These are phyloP conservation scores for Fragariocoptes setiger DNA, from an alignment of 1,140 invertebrate species.

Conservation along the genomic window DNA sequence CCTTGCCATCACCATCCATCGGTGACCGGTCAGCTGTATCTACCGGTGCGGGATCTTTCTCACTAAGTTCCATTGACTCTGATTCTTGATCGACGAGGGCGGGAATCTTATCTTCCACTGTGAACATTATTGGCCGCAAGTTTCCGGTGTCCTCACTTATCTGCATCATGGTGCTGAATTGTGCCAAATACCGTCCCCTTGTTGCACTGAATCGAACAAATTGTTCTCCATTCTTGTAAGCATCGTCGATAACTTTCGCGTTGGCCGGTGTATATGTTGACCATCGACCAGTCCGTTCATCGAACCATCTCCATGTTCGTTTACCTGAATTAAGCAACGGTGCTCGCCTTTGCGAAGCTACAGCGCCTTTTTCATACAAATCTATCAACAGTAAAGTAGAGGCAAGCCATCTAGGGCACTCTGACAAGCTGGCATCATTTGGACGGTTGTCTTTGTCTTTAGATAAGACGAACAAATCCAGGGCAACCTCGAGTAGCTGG, in stretches of 20 bases:
- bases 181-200: conserved; percentile 39
- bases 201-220: conserved; percentile 37
- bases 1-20: conserved; percentile 1
- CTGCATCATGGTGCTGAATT: conserved; percentile 44
- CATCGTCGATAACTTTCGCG: conserved; percentile 48
- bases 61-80: not conserved
- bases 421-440: conserved; percentile 6
- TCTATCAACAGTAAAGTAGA: conserved; percentile 42
- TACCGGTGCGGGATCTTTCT: not conserved
- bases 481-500: conserved; percentile 8
- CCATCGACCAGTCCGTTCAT: conserved; percentile 46
- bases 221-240: conserved; percentile 40
- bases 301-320: conserved; percentile 47
- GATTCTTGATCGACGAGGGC: conserved; percentile 6
- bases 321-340: conserved; percentile 26
- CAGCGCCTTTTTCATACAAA: conserved; percentile 41
- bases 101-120: no score
- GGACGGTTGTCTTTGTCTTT: not conserved
- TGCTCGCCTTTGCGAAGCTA: conserved; percentile 32
- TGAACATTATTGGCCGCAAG: conserved; percentile 46
- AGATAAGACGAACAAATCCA: not conserved
- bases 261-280: conserved; percentile 35
- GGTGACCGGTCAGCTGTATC: not conserved
- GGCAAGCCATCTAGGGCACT: conserved; percentile 44
- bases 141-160: conserved; percentile 45